A percentile compares a stretch with the other conserved stretches of the same genome.
phyloP scores from a whole-genome alignment of 2,113 vertebrate species.

The Microtus oregoni region DNA sequence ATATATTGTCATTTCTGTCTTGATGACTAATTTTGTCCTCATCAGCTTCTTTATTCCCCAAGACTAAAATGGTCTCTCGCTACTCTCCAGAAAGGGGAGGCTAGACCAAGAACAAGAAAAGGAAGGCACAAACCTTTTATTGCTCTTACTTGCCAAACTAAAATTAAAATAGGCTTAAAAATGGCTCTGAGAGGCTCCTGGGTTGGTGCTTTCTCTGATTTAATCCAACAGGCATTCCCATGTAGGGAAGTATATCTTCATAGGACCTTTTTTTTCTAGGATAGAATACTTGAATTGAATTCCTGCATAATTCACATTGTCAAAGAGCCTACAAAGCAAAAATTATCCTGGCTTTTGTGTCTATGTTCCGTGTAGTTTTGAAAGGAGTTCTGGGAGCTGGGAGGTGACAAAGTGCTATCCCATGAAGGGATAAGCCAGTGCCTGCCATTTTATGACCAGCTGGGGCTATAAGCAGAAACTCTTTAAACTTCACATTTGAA shows the following conservation, averaged over 20 bases:
- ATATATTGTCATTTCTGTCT: not conserved
- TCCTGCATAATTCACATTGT: not conserved
- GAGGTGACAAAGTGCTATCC: not conserved
- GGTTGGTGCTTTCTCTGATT: not conserved
- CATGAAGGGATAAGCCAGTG: not conserved
- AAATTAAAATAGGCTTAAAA: not conserved
- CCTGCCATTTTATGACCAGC: not conserved
- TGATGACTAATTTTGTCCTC: not conserved
- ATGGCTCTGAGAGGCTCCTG: not conserved
- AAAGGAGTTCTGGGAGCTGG: not conserved
- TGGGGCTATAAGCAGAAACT: conserved; percentile 47
- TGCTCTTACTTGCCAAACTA: not conserved
- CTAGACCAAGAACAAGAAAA: not conserved
- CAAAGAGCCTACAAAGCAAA: not conserved
- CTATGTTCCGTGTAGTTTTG: not conserved
- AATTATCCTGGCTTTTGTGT: not conserved
- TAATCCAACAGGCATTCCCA: not conserved
- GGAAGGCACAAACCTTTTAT: not conserved
- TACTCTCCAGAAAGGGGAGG: not conserved
- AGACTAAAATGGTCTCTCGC: not conserved
- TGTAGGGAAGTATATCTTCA: not conserved
- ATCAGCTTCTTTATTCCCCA: not conserved
- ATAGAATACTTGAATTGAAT: conserved; percentile 2
- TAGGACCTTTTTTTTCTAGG: not conserved
- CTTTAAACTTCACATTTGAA: conserved; percentile 38